Percentiles rank a stretch among this genome's conserved stretches.
phyloP scores from a whole-genome alignment of 2,797 vertebrate species.

The Sebastolobus alascanus region DNA sequence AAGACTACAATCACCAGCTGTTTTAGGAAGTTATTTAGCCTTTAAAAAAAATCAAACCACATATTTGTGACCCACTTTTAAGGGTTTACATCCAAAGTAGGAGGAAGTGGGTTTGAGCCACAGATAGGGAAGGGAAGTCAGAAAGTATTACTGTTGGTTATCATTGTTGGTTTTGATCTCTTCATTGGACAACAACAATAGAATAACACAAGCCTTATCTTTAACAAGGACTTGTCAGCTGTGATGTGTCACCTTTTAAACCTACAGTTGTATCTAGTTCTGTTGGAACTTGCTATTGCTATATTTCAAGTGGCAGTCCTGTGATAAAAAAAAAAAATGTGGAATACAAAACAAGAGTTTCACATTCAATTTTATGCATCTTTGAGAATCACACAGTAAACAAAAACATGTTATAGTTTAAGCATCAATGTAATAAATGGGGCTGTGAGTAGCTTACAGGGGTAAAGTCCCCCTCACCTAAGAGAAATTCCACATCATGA shows the following conservation, averaged over 20 bases:
- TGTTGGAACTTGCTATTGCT: background rate
- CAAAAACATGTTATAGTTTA: conserved; percentile 37
- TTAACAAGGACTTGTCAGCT: background rate
- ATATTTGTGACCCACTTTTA: background rate
- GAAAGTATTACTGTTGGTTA: background rate
- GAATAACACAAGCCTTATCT: background rate
- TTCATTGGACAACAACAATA: background rate
- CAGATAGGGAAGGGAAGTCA: background rate
- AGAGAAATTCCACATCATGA: conserved; percentile 28
- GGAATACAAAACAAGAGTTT: conserved; percentile 18
- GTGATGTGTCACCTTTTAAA: background rate
- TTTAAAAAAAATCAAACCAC: no score
- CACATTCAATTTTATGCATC: conserved; percentile 60
- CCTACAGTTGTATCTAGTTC: background rate
- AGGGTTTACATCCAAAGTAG: background rate
- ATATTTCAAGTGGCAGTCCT: background rate
- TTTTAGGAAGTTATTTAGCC: no score
- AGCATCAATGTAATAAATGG: conserved; percentile 49
- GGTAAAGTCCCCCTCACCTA: background rate
- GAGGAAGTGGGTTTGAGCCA: background rate
- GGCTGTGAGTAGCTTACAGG: conserved; percentile 22
- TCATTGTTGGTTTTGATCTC: background rate
- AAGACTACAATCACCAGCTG: background rate
- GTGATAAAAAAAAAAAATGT: background rate
- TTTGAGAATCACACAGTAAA: conserved; percentile 60